Conservation (phyloP, 2,797 vertebrate species). For the Chrosomus eos region DNA sequence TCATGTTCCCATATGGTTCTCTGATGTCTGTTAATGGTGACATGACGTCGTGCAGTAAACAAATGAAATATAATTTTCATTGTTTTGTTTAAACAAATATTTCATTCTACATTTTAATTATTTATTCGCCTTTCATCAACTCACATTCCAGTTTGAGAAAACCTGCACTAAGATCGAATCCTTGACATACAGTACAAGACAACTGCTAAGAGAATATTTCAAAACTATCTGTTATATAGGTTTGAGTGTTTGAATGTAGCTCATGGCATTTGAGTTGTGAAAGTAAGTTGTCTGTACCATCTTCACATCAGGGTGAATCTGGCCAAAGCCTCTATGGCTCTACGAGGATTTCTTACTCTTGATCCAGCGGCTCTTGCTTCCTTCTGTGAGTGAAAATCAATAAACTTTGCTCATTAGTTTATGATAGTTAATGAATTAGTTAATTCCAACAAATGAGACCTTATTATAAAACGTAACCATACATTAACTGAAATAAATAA, state of each 20-base stretch:
- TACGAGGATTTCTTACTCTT: constrained; percentile 87
- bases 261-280: neutral
- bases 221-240: neutral
- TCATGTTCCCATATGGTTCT: neutral
- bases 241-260: neutral
- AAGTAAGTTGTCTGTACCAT: neutral
- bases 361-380: constrained; percentile 90
- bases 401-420: neutral
- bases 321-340: constrained; percentile 87
- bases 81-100: neutral
- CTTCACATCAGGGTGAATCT: constrained; percentile 83
- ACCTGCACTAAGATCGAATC: neutral
- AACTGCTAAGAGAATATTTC: neutral
- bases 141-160: neutral
- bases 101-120: neutral
- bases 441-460: neutral
- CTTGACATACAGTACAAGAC: neutral
- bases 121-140: neutral
- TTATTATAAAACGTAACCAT: neutral
- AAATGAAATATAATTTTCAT: neutral
- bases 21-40: neutral
- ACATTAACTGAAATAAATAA: neutral
- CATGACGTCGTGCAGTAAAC: neutral
- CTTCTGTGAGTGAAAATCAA: constrained; percentile 84
- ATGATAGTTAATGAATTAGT: neutral